Evolutionary conservation across 2,113 vertebrate genomes (phyloP).

Genomic region (Eulacestoma nigropectus): DNA sequence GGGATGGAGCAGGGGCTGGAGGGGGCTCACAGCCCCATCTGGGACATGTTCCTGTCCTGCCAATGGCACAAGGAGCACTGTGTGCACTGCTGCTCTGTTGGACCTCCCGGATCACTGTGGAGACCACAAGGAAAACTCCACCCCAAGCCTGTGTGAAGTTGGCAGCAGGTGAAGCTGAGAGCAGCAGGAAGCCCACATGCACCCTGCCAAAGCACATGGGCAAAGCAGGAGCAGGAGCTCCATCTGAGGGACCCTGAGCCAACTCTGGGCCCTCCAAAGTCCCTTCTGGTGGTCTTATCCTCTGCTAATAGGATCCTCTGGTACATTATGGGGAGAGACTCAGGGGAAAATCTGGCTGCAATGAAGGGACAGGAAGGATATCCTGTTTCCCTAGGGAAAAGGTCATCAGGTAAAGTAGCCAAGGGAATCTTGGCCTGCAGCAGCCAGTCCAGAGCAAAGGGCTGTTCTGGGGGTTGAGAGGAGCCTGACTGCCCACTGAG

Average conservation of each 20-base stretch:
- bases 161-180: neutral
- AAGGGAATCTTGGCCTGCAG: neutral
- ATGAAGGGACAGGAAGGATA: neutral
- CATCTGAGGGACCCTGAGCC: neutral
- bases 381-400: neutral
- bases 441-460: neutral
- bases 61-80: rapidly evolving
- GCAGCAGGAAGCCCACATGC: neutral
- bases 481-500: neutral
- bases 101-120: neutral
- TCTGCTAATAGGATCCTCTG: neutral
- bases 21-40: neutral
- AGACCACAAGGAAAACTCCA: neutral
- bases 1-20: neutral
- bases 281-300: neutral
- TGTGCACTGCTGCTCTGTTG: neutral
- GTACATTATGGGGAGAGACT: neutral
- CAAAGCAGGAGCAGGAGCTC: neutral
- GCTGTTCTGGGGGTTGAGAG: neutral
- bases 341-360: neutral
- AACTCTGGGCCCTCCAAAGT: neutral
- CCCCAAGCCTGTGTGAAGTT: neutral
- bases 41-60: rapidly evolving
- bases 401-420: neutral
- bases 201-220: neutral